Evolutionary conservation across 2,888 invertebrate genomes (phyloP).

Genomic region (Carpatolechia fugitivella): DNA sequence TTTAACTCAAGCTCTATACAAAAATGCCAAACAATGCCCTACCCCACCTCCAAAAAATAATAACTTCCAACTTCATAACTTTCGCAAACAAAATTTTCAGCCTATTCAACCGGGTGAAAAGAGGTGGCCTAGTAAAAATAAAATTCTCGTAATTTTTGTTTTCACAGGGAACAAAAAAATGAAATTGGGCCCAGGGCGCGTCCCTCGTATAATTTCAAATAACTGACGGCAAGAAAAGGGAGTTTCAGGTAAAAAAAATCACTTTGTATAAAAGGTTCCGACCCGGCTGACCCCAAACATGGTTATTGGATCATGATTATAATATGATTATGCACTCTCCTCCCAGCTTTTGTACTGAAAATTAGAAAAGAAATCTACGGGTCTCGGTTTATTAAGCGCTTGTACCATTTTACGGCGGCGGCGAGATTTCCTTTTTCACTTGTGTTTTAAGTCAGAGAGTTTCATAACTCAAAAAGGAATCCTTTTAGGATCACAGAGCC

Average conservation of each 20-base stretch:
- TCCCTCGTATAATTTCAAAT: slow-evolving; percentile 42
- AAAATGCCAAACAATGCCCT: background rate
- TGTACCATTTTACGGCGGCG: background rate
- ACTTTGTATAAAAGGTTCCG: slow-evolving; percentile 43
- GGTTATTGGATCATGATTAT: slow-evolving; percentile 53
- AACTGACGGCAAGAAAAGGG: slow-evolving; percentile 39
- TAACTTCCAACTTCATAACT: slow-evolving; percentile 1
- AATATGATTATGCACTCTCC: slow-evolving; percentile 16
- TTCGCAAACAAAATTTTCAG: slow-evolving; percentile 4
- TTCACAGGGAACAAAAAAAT: slow-evolving; percentile 24
- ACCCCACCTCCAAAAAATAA: background rate
- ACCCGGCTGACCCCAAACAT: slow-evolving; percentile 34
- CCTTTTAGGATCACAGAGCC: no score
- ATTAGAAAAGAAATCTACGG: slow-evolving; percentile 1
- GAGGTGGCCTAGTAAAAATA: background rate
- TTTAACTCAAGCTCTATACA: background rate
- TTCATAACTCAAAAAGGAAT: no score
- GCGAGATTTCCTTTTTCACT: background rate
- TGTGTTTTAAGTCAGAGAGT: background rate
- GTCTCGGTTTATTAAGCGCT: background rate
- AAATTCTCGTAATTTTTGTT: slow-evolving; percentile 11
- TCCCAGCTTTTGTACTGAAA: background rate
- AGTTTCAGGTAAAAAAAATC: slow-evolving; percentile 41
- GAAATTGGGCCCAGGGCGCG: slow-evolving; percentile 27
- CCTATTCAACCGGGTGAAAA: slow-evolving; percentile 6